Evolutionary conservation across 2,113 vertebrate species (phyloP).

Genomic region (Phalacrocorax brasilianus): DNA sequence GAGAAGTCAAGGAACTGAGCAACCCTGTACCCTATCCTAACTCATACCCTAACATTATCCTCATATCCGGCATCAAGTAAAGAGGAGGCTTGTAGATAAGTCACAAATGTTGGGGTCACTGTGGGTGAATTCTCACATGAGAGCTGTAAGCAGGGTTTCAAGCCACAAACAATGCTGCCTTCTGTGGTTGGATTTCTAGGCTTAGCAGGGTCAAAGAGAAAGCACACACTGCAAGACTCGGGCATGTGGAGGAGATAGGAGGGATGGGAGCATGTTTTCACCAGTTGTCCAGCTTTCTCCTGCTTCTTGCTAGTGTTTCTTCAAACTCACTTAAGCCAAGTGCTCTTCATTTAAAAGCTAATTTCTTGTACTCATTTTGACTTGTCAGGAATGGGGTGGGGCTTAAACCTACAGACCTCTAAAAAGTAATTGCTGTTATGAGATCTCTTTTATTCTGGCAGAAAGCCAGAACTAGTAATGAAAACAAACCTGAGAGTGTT

Average conservation of each 20-base stretch:
- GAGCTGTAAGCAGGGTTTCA: background rate
- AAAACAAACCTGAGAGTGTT: background rate
- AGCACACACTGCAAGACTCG: background rate
- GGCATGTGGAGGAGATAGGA: background rate
- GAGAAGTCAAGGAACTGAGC: background rate
- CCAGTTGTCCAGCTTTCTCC: background rate
- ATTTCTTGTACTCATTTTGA: background rate
- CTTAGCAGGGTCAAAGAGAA: background rate
- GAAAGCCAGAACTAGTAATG: background rate
- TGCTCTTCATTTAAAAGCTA: background rate
- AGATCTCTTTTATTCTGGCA: background rate
- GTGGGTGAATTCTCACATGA: background rate
- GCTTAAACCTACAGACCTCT: background rate
- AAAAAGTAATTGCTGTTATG: background rate
- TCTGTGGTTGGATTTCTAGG: background rate
- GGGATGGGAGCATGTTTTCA: background rate
- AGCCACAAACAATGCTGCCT: background rate
- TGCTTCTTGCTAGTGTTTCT: background rate
- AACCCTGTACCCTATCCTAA: background rate
- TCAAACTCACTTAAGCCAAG: background rate
- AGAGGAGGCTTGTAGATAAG: background rate
- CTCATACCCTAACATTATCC: background rate
- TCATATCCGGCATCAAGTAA: background rate
- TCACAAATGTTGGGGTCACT: background rate
- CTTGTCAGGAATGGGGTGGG: background rate